Percentiles rank a stretch among this genome's conserved stretches.
Conservation (phyloP, 2,113 vertebrate species). For the Beaufortia kweichowensis region DNA sequence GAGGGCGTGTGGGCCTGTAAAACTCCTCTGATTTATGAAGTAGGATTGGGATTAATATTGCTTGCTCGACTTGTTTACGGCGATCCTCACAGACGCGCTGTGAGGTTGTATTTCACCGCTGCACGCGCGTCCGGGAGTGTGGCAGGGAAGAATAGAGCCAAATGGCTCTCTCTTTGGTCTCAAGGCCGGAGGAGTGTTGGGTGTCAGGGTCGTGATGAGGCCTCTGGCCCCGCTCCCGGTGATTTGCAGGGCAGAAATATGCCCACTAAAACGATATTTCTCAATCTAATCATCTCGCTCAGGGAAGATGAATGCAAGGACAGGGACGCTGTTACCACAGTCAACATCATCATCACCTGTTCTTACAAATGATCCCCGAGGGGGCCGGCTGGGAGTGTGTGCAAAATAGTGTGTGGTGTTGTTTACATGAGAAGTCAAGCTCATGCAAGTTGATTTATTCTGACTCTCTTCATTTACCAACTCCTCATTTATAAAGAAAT, state of each 20-base stretch:
- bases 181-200: conserved; percentile 67
- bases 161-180: conserved; percentile 60
- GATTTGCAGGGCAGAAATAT: conserved; percentile 54
- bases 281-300: conserved; percentile 68
- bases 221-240: conserved; percentile 29
- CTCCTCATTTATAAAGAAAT: background rate
- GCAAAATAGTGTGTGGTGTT: background rate
- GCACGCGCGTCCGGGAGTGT: conserved; percentile 35
- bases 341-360: conserved; percentile 59
- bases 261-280: conserved; percentile 59
- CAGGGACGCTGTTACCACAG: conserved; percentile 61
- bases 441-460: background rate
- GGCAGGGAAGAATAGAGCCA: conserved; percentile 47
- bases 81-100: conserved; percentile 57
- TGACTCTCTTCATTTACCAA: background rate
- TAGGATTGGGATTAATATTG: conserved; percentile 71
- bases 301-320: conserved; percentile 72
- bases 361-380: conserved; percentile 60
- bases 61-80: conserved; percentile 68
- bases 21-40: conserved; percentile 71
- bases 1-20: conserved; percentile 42
- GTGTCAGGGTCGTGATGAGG: conserved; percentile 60
- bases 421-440: conserved; percentile 21
- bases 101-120: conserved; percentile 64
- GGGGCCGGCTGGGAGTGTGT: background rate